Percentiles rank a stretch among this genome's conserved stretches.
Evolutionary conservation across 2,113 vertebrate species (phyloP).

Genomic region (Dicerorhinus sumatrensis): DNA sequence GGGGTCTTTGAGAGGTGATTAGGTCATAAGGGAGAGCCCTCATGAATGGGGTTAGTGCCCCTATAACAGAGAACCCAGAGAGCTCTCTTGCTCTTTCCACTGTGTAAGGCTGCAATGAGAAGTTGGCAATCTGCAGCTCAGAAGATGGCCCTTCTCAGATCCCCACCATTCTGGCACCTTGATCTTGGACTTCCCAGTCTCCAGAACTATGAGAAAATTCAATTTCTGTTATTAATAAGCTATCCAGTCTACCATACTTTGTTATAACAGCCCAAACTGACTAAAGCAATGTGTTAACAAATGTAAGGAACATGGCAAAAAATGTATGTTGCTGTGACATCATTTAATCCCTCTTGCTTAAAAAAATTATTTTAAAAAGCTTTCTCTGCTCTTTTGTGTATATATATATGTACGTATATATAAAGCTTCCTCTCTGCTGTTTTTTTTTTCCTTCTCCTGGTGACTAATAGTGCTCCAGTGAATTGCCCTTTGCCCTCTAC

Average conservation of each 20-base stretch:
- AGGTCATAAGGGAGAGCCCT: background rate
- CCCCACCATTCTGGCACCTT: no score
- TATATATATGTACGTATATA: background rate
- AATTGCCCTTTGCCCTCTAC: background rate
- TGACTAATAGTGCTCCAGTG: background rate
- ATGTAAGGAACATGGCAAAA: background rate
- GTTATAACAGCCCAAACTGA: background rate
- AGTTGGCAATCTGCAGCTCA: no score
- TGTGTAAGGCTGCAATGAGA: background rate
- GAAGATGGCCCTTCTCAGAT: no score
- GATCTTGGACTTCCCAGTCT: background rate
- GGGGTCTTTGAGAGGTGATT: background rate
- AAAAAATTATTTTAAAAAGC: background rate
- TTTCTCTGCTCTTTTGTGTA: no score
- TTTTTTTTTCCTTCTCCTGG: accelerated
- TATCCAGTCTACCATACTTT: background rate
- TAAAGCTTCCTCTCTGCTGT: background rate
- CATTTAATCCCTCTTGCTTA: background rate
- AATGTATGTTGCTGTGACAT: background rate
- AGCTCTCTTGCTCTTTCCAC: background rate
- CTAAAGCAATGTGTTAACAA: background rate
- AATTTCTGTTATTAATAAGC: background rate
- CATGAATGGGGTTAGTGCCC: background rate
- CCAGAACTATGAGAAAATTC: background rate
- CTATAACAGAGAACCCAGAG: background rate